phyloP scores from a whole-genome alignment of 2,888 invertebrate species.

The Tetheella fluctuosa region DNA sequence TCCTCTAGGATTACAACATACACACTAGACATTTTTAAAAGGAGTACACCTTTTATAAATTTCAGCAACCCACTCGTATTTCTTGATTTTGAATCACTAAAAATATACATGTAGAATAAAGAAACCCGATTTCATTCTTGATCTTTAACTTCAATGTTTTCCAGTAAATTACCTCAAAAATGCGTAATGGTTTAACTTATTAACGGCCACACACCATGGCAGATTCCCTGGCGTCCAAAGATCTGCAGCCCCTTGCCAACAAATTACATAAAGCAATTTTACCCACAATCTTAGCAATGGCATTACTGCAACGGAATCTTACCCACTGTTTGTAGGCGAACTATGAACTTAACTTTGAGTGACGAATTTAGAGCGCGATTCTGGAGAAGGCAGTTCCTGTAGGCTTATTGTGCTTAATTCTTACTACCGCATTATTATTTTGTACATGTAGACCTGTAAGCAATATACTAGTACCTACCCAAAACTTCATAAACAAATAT shows the following conservation, averaged over 20 bases:
- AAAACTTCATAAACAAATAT: no score
- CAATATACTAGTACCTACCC: no score
- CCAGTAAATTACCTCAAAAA: slow-evolving; percentile 41
- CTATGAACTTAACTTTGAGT: slow-evolving; percentile 39
- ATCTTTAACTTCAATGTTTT: slow-evolving; percentile 24
- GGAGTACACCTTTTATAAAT: no score
- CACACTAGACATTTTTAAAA: no score
- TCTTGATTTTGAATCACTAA: no score
- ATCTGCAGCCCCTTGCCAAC: slow-evolving; percentile 59
- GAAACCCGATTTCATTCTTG: neutral
- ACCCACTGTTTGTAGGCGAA: slow-evolving; percentile 59
- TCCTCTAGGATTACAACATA: no score
- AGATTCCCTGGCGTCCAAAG: slow-evolving; percentile 52
- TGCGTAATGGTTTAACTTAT: slow-evolving; percentile 45
- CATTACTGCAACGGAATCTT: slow-evolving; percentile 72
- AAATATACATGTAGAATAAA: no score
- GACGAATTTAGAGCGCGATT: slow-evolving; percentile 28
- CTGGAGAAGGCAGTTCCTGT: slow-evolving; percentile 5
- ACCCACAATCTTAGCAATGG: slow-evolving; percentile 74
- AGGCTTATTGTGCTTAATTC: neutral
- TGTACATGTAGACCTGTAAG: no score
- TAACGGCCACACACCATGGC: slow-evolving; percentile 41
- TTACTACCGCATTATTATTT: no score
- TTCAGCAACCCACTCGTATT: no score
- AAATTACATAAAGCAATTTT: slow-evolving; percentile 80